Evolutionary conservation across 92 coral and sea anemone genomes (phyloP).

Genomic region (Blastomussa wellsi): DNA sequence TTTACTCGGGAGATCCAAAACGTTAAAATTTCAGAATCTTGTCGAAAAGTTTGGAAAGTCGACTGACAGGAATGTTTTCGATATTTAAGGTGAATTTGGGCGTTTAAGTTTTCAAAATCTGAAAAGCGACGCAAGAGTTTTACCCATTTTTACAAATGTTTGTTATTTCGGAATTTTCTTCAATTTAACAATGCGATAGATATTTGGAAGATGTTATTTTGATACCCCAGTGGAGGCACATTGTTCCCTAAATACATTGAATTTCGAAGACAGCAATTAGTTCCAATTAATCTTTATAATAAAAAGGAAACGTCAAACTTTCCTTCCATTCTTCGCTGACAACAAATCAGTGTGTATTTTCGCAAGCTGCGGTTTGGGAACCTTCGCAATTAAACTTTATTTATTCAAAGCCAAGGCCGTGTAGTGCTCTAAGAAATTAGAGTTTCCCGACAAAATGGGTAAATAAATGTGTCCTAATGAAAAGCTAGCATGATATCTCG

Average conservation of each 20-base stretch:
- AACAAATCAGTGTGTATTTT: conserved; percentile 81
- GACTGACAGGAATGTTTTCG: conserved; percentile 13
- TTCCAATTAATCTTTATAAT: conserved; percentile 91
- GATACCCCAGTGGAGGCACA: conserved; percentile 46
- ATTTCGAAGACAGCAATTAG: conserved; percentile 93
- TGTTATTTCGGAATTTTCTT: conserved; percentile 36
- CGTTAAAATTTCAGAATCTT: conserved; percentile 58
- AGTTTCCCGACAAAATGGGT: conserved; percentile 60
- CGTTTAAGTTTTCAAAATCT: background rate
- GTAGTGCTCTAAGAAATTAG: conserved; percentile 66
- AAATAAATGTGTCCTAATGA: conserved; percentile 76
- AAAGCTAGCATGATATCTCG: conserved; percentile 83
- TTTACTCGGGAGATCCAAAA: conserved; percentile 70
- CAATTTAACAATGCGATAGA: conserved; percentile 39
- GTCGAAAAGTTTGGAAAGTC: conserved; percentile 45
- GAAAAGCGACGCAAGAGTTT: background rate
- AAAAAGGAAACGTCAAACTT: conserved; percentile 85
- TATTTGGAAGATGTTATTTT: conserved; percentile 55
- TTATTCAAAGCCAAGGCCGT: conserved; percentile 57
- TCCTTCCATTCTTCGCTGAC: conserved; percentile 57
- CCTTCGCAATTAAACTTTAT: conserved; percentile 79
- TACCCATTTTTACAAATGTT: conserved; percentile 17
- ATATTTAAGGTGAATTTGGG: background rate
- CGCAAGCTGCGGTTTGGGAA: conserved; percentile 70
- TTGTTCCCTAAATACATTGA: conserved; percentile 87